A percentile compares a stretch with the other conserved stretches of the same genome.
phyloP scores from a whole-genome alignment of 2,113 vertebrate species.

The Nothoprocta pentlandii region DNA sequence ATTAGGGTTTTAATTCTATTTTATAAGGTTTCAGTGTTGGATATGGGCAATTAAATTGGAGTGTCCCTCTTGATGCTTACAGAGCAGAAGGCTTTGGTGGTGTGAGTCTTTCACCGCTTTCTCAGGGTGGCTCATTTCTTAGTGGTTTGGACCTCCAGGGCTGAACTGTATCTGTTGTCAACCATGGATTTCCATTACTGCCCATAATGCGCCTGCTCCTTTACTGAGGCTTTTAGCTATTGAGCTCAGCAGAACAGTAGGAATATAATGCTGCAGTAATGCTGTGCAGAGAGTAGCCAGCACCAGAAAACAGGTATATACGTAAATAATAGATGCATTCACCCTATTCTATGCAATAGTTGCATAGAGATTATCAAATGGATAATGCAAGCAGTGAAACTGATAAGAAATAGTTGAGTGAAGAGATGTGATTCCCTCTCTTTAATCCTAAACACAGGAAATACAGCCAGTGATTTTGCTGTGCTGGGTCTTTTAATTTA shows the following conservation, averaged over 20 bases:
- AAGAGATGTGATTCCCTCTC: neutral
- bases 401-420: slow-evolving; percentile 12
- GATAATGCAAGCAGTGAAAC: neutral
- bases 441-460: neutral
- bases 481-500: neutral
- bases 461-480: neutral
- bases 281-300: neutral
- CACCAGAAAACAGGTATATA: neutral
- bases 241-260: neutral
- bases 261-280: neutral
- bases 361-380: neutral
- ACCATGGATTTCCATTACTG: neutral
- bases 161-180: neutral
- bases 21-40: fast-evolving
- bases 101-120: neutral
- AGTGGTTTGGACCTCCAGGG: neutral
- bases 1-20: neutral
- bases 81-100: neutral
- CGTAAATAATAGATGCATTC: slow-evolving; percentile 1
- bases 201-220: neutral
- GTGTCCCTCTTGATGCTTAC: neutral
- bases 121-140: neutral
- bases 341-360: neutral
- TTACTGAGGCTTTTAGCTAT: neutral
- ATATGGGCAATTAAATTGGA: fast-evolving